phyloP scores from a whole-genome alignment of 2,888 invertebrate genomes.

The Nymphalis urticae region DNA sequence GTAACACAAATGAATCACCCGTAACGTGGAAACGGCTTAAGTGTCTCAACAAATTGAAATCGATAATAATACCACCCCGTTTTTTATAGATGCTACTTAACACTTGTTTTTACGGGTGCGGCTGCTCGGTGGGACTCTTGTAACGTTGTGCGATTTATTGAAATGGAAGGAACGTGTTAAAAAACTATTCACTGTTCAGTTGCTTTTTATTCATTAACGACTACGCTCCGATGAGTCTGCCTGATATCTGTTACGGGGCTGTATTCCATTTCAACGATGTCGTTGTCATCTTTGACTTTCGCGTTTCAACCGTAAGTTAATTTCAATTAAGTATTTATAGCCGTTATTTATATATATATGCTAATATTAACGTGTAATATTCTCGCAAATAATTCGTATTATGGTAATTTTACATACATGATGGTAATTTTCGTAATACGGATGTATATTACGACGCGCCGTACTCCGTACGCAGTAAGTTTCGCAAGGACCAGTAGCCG shows the following conservation, averaged over 20 bases:
- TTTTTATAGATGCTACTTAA: slow-evolving; percentile 32
- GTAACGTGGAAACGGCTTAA: slow-evolving; percentile 50
- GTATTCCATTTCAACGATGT: slow-evolving; percentile 16
- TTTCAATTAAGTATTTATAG: neutral
- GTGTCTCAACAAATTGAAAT: slow-evolving; percentile 51
- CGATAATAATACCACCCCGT: slow-evolving; percentile 41
- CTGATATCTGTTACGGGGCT: slow-evolving; percentile 16
- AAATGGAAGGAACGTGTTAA: slow-evolving; percentile 33
- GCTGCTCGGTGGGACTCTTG: slow-evolving; percentile 26
- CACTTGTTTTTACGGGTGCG: slow-evolving; percentile 20
- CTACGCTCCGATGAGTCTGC: slow-evolving; percentile 20
- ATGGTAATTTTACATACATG: slow-evolving; percentile 24
- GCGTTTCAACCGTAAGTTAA: slow-evolving; percentile 10
- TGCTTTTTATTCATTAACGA: slow-evolving; percentile 28
- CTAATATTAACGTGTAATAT: slow-evolving; percentile 9
- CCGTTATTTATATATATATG: neutral
- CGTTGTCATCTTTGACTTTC: slow-evolving; percentile 8
- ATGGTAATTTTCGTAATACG: slow-evolving; percentile 64
- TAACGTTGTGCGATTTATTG: slow-evolving; percentile 30
- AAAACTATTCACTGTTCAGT: slow-evolving; percentile 34
- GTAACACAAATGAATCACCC: slow-evolving; percentile 62
- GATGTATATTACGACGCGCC: slow-evolving; percentile 68
- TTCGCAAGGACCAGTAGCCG: slow-evolving; percentile 56
- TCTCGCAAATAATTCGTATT: slow-evolving; percentile 19
- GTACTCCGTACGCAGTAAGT: slow-evolving; percentile 61